Base-by-base conservation (phyloP, 2,113 vertebrate species). In the Poicephalus meyeri region DNA sequence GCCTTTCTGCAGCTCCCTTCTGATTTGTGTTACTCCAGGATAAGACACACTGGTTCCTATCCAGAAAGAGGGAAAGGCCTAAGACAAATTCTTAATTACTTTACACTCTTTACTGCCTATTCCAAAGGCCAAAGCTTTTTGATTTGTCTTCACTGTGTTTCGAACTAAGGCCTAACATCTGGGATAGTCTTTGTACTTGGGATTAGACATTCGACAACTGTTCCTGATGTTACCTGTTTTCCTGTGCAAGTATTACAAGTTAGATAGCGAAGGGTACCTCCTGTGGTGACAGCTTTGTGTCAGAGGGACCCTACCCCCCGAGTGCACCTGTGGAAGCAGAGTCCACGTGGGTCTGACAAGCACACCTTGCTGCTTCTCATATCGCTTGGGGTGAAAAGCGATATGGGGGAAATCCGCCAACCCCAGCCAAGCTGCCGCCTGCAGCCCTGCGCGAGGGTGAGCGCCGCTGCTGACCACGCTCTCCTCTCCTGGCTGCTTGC, bases 371-470 rank as follows among this genome's bases (percentile, higher is more conserved):
- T 72, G 71, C 66, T 92, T 2, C 0, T 9, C 42, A 8, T 72
- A 39, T 39, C 37, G 50, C 39, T 19, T 0, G 0, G 56, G 50
- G 9, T n/a, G 16, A 76, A 24, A 7, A 76, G 74, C 0, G 1
- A 12, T 1, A n/a, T 3, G 16, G 42, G 24, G 28, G 16, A 72
- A 76, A 80, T 39, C 19, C 58, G n/a, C 47, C 86, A 85, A 7
- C 3, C 11, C 11, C 1, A 2, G n/a, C 65, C 91, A 72, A 55
- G 42, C 20, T 28, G 71, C 53, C 11, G 46, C 41, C 71, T 20
- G 16, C 1, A 1, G 37, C 16, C 29, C 23, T 47, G 55, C 18
- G 6, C 13, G 52, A 63, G 24, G 9, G 2, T 47, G 47, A 80
- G 72, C 69, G n/a, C 50, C 1, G 3, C 46, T 4, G 8, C 31